Conservation (phyloP, 2,797 vertebrate species). For the Spinus pinus region DNA sequence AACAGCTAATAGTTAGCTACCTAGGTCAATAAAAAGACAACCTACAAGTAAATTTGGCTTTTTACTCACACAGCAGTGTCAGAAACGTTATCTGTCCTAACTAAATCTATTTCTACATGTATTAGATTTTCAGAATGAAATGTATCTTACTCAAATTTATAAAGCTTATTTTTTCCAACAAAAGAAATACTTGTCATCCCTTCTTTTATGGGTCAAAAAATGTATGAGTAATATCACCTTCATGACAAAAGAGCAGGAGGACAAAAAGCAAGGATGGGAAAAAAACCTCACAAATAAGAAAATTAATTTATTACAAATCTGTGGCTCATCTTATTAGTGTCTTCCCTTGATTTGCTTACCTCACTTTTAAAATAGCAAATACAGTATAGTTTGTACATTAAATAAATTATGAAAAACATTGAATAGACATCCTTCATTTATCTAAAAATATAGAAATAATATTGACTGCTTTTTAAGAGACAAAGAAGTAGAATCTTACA, state of each 20-base stretch:
- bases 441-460: slow-evolving; percentile 3
- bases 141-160: neutral
- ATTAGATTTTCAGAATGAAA: neutral
- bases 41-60: neutral
- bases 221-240: neutral
- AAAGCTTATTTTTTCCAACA: neutral
- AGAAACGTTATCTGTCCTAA: neutral
- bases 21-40: neutral
- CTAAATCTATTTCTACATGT: neutral
- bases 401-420: neutral
- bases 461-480: slow-evolving; percentile 32
- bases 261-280: neutral
- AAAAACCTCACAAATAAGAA: neutral
- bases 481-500: slow-evolving; percentile 15
- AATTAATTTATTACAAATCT: neutral
- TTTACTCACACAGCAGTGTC: neutral
- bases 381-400: neutral
- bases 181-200: neutral
- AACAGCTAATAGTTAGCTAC: neutral
- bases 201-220: neutral
- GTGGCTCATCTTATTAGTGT: neutral
- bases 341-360: neutral
- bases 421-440: neutral
- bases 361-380: neutral
- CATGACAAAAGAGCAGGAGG: neutral